A percentile compares a stretch with the other conserved stretches of the same genome.
phyloP scores from a whole-genome alignment of 2,888 invertebrate species.

The Plagodis pulveraria region DNA sequence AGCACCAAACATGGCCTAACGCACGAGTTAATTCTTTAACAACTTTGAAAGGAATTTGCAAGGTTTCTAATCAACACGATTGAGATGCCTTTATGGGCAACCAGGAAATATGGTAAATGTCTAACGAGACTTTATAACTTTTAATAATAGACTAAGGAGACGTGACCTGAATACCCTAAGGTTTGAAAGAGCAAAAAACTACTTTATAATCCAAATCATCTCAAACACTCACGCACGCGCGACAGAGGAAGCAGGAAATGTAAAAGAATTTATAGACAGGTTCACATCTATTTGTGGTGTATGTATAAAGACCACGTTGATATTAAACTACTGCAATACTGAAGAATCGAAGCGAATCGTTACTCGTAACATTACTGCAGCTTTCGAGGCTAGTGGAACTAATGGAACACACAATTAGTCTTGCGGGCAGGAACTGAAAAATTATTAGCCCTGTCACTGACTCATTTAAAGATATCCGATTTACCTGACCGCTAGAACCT shows the following conservation, averaged over 20 bases:
- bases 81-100: slow-evolving; percentile 56
- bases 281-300: slow-evolving; percentile 14
- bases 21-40: slow-evolving; percentile 53
- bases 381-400: slow-evolving; percentile 73
- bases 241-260: slow-evolving; percentile 53
- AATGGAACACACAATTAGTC: slow-evolving; percentile 72
- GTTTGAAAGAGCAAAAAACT: slow-evolving; percentile 20
- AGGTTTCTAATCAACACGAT: slow-evolving; percentile 53
- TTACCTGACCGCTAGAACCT: slow-evolving; percentile 52
- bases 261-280: slow-evolving; percentile 17
- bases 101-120: slow-evolving; percentile 59
- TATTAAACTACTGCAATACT: slow-evolving; percentile 46
- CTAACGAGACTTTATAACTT: slow-evolving; percentile 21
- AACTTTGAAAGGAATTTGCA: slow-evolving; percentile 56
- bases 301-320: slow-evolving; percentile 11
- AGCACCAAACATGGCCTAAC: slow-evolving; percentile 61
- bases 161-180: slow-evolving; percentile 27
- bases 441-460: slow-evolving; percentile 68
- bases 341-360: slow-evolving; percentile 54
- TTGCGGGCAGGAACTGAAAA: slow-evolving; percentile 70
- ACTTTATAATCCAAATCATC: slow-evolving; percentile 34
- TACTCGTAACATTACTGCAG: slow-evolving; percentile 53
- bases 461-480: slow-evolving; percentile 60
- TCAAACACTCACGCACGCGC: slow-evolving; percentile 18
- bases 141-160: slow-evolving; percentile 24